Evolutionary conservation across 2,797 vertebrate species (phyloP), one percentile per base, ranked within the genome.

Genomic region (Tiaroga cobitis): DNA sequence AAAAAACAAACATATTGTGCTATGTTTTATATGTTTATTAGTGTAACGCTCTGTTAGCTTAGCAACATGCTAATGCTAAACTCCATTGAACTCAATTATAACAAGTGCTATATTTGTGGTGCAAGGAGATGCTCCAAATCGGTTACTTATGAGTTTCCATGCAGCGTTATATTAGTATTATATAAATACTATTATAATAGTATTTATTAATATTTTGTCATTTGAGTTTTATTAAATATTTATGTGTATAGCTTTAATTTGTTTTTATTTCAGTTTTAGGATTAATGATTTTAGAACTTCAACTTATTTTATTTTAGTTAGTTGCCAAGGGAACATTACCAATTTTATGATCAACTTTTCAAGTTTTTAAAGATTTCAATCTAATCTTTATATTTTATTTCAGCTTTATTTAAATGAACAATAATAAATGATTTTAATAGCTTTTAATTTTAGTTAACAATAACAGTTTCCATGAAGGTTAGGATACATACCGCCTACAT

Each of bases 41-140:
- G 7, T 26, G n/a, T 16, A 29, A 24, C 11, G 5, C 73, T 10
- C 29, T 75, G 10, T 75, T 37, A 37, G 29, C 49, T 76, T 76
- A 56, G 10, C 73, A 75, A 75, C 29, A 76, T 54, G 49, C 29
- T 8, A 76, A 76, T 56, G 10, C 5, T 10, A 75, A 75, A 75
- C 46, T 51, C n/a, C 8, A 10, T 19, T 29, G 1, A 54, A 54
- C 10, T 54, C 18, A 46, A 29, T 46, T 46, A 73, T 10, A 43
- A 73, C n/a, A 9, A 46, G 4, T 29, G 15, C 21, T 70, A 70
- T 41, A 41, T 10, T 26, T 43, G 68, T 41, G 24, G 67, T 69
- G 67, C 5, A 51, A 6, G 49, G 49, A 51, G 49, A 51, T 19
- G 19, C 19, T 69, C 67, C 34, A 69, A 69, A 67, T 67, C 2